Base-by-base conservation (phyloP, 2,888 invertebrate species). In the Heteromyza rotundicornis region DNA sequence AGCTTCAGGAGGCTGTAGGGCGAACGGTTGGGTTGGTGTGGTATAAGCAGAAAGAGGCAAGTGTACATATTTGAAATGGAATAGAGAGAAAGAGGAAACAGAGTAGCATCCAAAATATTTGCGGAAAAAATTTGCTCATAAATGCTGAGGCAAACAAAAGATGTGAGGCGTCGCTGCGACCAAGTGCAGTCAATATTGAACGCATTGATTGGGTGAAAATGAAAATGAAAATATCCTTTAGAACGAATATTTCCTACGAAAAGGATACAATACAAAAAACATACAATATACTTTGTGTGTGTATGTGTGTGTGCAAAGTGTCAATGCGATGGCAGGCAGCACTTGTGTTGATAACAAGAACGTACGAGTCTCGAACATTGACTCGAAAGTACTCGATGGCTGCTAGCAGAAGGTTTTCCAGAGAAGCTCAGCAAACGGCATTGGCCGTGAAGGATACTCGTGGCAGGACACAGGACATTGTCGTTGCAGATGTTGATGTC, bases 11-110 rank as follows among this genome's bases (percentile, higher is more conserved):
- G 16, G n/a, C 40, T 40, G 40, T n/a, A 40, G 40, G 40, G n/a
- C 12, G 8, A n/a, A 3, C 14, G n/a, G 14, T 14, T 7, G 10
- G 40, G n/a, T 12, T 40, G n/a, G n/a, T n/a, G n/a, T n/a, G n/a
- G n/a, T n/a, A n/a, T n/a, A n/a, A n/a, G n/a, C n/a, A n/a, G n/a
- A n/a, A n/a, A n/a, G n/a, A n/a, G n/a, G n/a, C n/a, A n/a, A n/a
- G n/a, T n/a, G n/a, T n/a, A n/a, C 7, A 40, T 7, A 40, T 14
- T 40, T 40, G 73, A 76, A 74, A 74, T 74, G 67, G 67, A 75
- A 75, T 69, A 65, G 64, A 70, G 64, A n/a, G n/a, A n/a, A n/a
- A n/a, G n/a, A n/a, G n/a, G n/a, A n/a, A n/a, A n/a, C n/a, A n/a
- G 65, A 57, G 64, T 59, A 70, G 50, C 57, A 60, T 10, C n/a